Base-by-base conservation (phyloP, 37 sponge, comb jelly and placozoan species). In the Ephydatia muelleri region DNA sequence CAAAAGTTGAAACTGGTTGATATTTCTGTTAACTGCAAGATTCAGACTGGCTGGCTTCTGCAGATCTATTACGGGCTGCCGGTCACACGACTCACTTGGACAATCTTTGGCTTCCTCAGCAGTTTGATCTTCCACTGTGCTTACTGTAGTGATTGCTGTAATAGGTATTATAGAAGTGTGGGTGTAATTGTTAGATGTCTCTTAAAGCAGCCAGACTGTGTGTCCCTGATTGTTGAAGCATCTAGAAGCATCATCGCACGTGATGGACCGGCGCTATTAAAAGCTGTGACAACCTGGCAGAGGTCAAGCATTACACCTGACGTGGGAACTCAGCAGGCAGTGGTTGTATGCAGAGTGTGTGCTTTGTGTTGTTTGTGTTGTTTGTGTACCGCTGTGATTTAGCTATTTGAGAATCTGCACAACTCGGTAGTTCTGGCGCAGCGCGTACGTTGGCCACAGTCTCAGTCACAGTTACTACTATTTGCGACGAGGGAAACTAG, bases 111-210 rank as follows among this genome's bases (percentile, higher is more conserved):
- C n/a, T n/a, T n/a, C n/a, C n/a, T n/a, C n/a, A n/a, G n/a, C n/a
- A n/a, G n/a, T n/a, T n/a, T n/a, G n/a, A n/a, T n/a, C n/a, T n/a
- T n/a, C n/a, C n/a, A n/a, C n/a, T n/a, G n/a, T n/a, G n/a, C n/a
- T n/a, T n/a, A n/a, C n/a, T 57, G 57, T 57, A 57, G 57, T 57
- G 57, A 57, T 57, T 57, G 57, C 57, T 57, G 57, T 57, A 57
- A 57, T 57, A 57, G 57, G 57, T 57, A 57, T 57, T 57, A 57
- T 57, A 57, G 57, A 57, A 57, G 57, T 57, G 57, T 57, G 57
- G 57, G 57, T 57, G 57, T 57, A 57, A 57, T 57, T 57, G 57
- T 57, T 57, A 57, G 57, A 57, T 57, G 16, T 57, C 57, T 57
- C 57, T 13, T 57, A 57, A 57, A 57, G 57, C 57, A 57, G 57